A percentile compares a stretch with the other conserved stretches of the same genome.
phyloP scores from a whole-genome alignment of 2,797 vertebrate species.

The Hephaestus fuliginosus region DNA sequence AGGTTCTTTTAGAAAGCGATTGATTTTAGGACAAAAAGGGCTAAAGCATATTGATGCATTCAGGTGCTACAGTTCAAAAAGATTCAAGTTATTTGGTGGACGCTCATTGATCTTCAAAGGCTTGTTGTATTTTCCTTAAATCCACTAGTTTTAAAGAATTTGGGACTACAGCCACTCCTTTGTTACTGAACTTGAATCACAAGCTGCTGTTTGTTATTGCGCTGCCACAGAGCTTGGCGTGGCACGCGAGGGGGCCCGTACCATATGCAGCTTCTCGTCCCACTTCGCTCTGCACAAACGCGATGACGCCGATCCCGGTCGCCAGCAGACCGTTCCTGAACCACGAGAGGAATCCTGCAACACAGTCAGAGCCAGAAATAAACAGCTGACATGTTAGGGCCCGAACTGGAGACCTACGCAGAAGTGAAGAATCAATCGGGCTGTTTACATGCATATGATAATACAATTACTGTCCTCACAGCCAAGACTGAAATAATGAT shows the following conservation, averaged over 20 bases:
- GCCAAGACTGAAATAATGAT: not conserved
- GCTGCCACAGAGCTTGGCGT: not conserved
- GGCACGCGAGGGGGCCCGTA: conserved; percentile 57
- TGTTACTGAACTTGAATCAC: not conserved
- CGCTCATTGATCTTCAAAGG: conserved; percentile 23
- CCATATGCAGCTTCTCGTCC: conserved; percentile 92
- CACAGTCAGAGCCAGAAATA: conserved; percentile 17
- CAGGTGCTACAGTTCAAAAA: not conserved
- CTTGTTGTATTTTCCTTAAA: conserved; percentile 6
- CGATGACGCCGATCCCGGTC: conserved; percentile 91
- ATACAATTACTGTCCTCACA: not conserved
- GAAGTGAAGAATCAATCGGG: not conserved
- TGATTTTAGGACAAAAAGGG: conserved; percentile 22
- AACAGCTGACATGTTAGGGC: conserved; percentile 14
- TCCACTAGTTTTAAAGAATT: conserved; percentile 10
- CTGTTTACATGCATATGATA: not conserved
- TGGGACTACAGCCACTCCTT: not conserved
- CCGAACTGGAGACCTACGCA: not conserved
- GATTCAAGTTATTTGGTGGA: not conserved
- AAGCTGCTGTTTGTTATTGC: not conserved
- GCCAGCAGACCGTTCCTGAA: conserved; percentile 93
- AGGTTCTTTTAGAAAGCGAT: conserved; percentile 20
- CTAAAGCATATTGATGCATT: not conserved
- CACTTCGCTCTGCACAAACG: conserved; percentile 91
- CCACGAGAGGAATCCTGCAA: conserved; percentile 92